These are phyloP conservation scores for Ariolimax columbianus DNA, from an alignment of 2,888 invertebrate genomes.

Conservation along the genomic window DNA sequence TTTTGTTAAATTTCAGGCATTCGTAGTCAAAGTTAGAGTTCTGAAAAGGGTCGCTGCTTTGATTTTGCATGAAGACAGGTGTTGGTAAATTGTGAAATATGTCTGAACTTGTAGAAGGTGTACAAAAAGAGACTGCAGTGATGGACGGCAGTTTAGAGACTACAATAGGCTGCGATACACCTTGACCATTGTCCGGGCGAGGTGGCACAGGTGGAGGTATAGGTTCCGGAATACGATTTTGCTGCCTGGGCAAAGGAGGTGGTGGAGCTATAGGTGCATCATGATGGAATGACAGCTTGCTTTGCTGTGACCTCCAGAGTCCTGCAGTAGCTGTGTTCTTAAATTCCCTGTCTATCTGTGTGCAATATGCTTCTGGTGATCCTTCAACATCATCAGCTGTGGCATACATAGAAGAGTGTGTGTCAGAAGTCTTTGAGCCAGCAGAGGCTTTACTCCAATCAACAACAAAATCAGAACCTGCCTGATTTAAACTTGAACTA, in stretches of 20 bases:
- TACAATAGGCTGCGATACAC: not conserved
- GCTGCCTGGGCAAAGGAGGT: conserved; percentile 37
- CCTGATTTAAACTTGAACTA: not conserved
- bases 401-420: not conserved
- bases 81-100: conserved; percentile 36
- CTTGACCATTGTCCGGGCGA: conserved; percentile 19
- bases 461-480: not conserved
- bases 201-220: conserved; percentile 39
- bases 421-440: not conserved
- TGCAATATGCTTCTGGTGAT: conserved; percentile 8
- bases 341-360: not conserved
- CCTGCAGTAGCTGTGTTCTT: not conserved
- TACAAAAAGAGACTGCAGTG: too few species aligned
- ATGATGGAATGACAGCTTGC: not conserved
- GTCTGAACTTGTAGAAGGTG: not conserved
- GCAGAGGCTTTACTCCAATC: not conserved
- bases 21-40: conserved; percentile 55
- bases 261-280: conserved; percentile 37
- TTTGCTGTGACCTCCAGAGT: not conserved
- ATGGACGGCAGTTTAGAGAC: not conserved
- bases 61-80: not conserved
- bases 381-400: not conserved
- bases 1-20: conserved; percentile 57
- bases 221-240: conserved; percentile 34
- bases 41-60: conserved; percentile 56